Conservation (phyloP, 2,888 invertebrate species). For the Antheraea yamamai region DNA sequence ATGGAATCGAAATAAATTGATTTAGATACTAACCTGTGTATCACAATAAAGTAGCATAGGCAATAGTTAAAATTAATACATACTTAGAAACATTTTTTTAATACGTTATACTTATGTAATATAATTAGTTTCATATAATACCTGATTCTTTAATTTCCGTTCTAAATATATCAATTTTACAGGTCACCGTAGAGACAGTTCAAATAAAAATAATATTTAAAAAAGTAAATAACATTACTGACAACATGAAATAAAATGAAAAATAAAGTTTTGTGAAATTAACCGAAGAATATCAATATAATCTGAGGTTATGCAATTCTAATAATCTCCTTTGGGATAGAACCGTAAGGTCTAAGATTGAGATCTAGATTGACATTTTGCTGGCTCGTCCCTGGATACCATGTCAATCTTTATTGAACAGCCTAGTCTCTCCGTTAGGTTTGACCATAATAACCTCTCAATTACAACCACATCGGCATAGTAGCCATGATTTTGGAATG, state of each 20-base stretch:
- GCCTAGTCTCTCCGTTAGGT: conserved; percentile 31
- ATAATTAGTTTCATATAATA: no score
- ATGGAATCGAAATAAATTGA: background rate
- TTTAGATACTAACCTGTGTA: background rate
- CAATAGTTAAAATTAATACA: no score
- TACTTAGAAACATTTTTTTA: no score
- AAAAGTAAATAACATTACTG: background rate
- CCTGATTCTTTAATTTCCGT: background rate
- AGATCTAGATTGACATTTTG: conserved; percentile 72
- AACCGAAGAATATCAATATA: background rate
- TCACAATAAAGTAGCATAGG: background rate
- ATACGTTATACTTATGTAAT: no score
- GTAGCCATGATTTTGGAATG: background rate
- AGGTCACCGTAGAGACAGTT: no score
- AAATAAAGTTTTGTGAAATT: background rate
- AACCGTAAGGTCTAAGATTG: conserved; percentile 64
- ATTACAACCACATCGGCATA: background rate
- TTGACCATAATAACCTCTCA: background rate
- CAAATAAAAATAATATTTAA: no score
- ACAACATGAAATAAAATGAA: background rate
- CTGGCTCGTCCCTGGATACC: conserved; percentile 52
- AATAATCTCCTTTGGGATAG: conserved; percentile 39
- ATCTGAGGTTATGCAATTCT: background rate
- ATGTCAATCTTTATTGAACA: conserved; percentile 73
- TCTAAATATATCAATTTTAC: background rate